Conservation (phyloP, 2,888 invertebrate species). For the Notodonta dromedarius region DNA sequence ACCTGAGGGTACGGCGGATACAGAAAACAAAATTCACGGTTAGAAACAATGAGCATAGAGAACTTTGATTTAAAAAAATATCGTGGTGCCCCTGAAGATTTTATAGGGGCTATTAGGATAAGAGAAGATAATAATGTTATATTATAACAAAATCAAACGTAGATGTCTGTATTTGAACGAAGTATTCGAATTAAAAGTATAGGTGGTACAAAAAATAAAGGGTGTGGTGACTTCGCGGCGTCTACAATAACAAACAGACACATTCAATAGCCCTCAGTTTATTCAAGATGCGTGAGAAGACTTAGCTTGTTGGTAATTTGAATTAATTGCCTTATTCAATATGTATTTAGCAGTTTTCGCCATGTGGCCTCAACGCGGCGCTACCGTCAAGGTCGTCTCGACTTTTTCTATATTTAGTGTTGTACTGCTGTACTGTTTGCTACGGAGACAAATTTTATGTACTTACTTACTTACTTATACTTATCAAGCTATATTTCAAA, state of each 20-base stretch:
- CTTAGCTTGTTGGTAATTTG: slow-evolving; percentile 7
- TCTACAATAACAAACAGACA: neutral
- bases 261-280: neutral
- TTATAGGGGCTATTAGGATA: too few relatives aligned
- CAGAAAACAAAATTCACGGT: too few relatives aligned
- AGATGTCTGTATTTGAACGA: too few relatives aligned
- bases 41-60: too few relatives aligned
- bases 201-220: too few relatives aligned
- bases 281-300: slow-evolving; percentile 10
- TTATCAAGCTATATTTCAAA: too few relatives aligned
- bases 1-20: too few relatives aligned
- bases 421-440: slow-evolving; percentile 3
- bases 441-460: slow-evolving; percentile 17
- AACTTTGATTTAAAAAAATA: too few relatives aligned
- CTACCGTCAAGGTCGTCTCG: slow-evolving; percentile 33
- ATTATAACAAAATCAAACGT: too few relatives aligned
- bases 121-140: too few relatives aligned
- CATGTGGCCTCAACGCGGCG: slow-evolving; percentile 22
- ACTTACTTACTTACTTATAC: slow-evolving; percentile 5
- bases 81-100: too few relatives aligned
- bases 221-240: neutral
- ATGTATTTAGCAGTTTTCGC: slow-evolving; percentile 26
- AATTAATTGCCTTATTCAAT: slow-evolving; percentile 23
- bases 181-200: too few relatives aligned
- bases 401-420: slow-evolving; percentile 27